Percentiles rank a stretch among this genome's conserved stretches.
These are phyloP conservation scores for Musca domestica DNA, from an alignment of 1,140 invertebrate genomes.

Conservation along the genomic window DNA sequence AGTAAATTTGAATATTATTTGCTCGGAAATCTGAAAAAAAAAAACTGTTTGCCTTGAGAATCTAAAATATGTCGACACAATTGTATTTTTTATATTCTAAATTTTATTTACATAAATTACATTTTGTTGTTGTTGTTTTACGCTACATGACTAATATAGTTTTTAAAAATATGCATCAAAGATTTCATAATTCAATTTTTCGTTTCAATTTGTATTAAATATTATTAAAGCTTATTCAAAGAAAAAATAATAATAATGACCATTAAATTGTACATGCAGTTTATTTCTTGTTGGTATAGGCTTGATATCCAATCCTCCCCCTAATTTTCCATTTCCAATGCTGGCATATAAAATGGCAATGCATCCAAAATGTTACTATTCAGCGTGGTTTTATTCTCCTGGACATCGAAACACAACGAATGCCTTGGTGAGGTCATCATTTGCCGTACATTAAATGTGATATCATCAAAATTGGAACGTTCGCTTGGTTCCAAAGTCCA, in stretches of 20 bases:
- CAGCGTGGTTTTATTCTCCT: slow-evolving; percentile 20
- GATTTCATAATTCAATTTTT: neutral
- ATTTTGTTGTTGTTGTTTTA: no score
- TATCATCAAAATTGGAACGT: slow-evolving; percentile 67
- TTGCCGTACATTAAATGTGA: slow-evolving; percentile 54
- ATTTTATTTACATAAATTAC: no score
- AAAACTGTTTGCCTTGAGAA: no score
- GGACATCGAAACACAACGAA: slow-evolving; percentile 44
- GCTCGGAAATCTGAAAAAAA: no score
- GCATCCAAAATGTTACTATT: slow-evolving; percentile 23
- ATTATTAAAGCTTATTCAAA: neutral
- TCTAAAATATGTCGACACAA: no score
- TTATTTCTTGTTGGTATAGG: neutral
- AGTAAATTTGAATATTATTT: no score
- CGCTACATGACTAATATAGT: no score
- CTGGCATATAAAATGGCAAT: slow-evolving; percentile 49
- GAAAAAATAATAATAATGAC: no score
- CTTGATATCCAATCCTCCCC: neutral
- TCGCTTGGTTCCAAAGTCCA: slow-evolving; percentile 82
- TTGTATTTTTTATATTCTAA: no score
- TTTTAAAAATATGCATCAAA: no score
- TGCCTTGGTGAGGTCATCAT: slow-evolving; percentile 50
- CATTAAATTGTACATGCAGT: no score
- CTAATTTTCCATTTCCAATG: slow-evolving; percentile 41
- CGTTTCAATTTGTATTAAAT: neutral